phyloP scores from a whole-genome alignment of 1,140 invertebrate genomes.

The Cecropterus lyciades region DNA sequence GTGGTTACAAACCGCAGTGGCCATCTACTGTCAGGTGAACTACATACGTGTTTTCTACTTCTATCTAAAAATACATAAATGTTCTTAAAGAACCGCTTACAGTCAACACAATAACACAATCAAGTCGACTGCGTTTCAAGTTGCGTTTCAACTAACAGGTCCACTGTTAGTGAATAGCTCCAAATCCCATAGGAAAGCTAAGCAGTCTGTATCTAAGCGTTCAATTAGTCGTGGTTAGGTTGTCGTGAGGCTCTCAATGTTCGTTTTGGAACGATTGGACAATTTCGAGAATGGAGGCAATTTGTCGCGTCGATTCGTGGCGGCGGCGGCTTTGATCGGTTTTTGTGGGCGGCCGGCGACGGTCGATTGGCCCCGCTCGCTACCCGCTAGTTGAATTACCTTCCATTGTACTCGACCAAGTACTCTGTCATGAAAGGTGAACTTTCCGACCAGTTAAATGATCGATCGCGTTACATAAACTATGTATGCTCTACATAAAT shows the following conservation, averaged over 20 bases:
- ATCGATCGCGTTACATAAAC: constrained; percentile 1
- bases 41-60: too few species aligned
- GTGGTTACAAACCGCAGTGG: too few species aligned
- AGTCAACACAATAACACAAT: too few species aligned
- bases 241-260: constrained; percentile 55
- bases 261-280: constrained; percentile 63
- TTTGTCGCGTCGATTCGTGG: constrained; percentile 71
- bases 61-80: too few species aligned
- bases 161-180: too few species aligned
- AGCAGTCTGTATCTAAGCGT: constrained; percentile 45
- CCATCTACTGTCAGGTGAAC: too few species aligned
- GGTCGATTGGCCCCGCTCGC: constrained; percentile 57
- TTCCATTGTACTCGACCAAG: constrained; percentile 44
- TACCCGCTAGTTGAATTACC: constrained; percentile 59
- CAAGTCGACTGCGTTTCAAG: too few species aligned
- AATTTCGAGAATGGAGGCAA: constrained; percentile 71
- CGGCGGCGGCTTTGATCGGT: constrained; percentile 71
- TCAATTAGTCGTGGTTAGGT: constrained; percentile 61
- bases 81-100: too few species aligned
- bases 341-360: constrained; percentile 66
- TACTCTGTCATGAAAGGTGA: constrained; percentile 29
- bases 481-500: neutral
- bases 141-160: too few species aligned
- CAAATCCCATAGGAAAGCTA: constrained; percentile 2
- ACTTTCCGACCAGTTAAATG: constrained; percentile 30